A percentile compares a stretch with the other conserved stretches of the same genome.
These are phyloP conservation scores for Chrysemys picta DNA, from an alignment of 2,113 vertebrate genomes.

Conservation along the genomic window DNA sequence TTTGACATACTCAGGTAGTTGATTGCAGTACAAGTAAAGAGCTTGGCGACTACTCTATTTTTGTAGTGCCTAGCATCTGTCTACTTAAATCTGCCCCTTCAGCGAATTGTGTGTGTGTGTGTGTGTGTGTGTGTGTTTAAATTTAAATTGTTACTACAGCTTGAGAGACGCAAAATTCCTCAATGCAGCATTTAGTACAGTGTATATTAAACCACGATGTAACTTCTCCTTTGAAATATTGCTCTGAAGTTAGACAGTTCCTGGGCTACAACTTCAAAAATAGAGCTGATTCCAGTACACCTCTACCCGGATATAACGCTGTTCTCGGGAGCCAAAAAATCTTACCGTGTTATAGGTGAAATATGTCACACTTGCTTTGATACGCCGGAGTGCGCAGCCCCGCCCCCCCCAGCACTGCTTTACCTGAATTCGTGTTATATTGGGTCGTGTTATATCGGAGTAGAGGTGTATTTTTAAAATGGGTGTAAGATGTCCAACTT, in stretches of 20 bases:
- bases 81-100: neutral
- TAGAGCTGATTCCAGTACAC: neutral
- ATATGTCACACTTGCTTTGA: too few species aligned
- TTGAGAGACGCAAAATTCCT: neutral
- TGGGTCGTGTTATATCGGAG: too few species aligned
- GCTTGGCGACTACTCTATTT: neutral
- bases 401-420: too few species aligned
- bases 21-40: neutral
- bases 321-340: too few species aligned
- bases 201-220: neutral
- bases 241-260: neutral
- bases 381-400: too few species aligned
- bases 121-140: neutral
- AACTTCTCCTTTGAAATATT: accelerated
- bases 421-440: too few species aligned
- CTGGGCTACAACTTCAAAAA: slow-evolving; percentile 21
- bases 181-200: neutral
- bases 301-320: too few species aligned
- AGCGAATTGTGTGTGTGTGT: neutral
- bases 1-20: neutral
- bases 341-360: too few species aligned
- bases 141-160: neutral
- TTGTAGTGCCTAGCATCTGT: neutral
- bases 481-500: neutral
- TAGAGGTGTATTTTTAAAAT: neutral